Percentiles rank a stretch among this genome's conserved stretches.
Conservation (phyloP, 2,113 vertebrate species). For the Cavia porcellus region DNA sequence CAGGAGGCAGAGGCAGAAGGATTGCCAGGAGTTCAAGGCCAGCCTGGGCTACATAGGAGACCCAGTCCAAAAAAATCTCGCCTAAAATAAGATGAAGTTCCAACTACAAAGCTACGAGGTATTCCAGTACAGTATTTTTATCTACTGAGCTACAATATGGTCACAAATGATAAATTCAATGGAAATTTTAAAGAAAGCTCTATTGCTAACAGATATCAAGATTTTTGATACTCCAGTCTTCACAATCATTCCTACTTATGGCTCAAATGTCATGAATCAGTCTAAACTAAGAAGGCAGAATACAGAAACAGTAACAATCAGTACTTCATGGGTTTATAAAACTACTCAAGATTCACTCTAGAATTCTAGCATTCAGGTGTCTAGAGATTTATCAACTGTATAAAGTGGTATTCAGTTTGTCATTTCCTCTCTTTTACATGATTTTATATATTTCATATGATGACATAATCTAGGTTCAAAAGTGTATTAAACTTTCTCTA, state of each 20-base stretch:
- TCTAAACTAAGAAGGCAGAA: not conserved
- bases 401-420: not conserved
- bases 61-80: not conserved
- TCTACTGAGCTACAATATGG: not conserved
- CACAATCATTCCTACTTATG: not conserved
- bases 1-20: no score
- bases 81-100: conserved; percentile 1
- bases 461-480: conserved; percentile 1
- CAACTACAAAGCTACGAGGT: not conserved
- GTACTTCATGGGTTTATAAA: not conserved
- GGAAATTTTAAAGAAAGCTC: conserved; percentile 22
- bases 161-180: not conserved
- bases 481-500: not conserved
- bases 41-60: no score
- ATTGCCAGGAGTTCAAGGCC: no score
- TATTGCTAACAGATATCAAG: not conserved
- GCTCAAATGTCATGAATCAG: not conserved
- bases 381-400: conserved; percentile 22
- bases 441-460: conserved; percentile 20
- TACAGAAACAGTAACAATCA: not conserved
- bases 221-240: not conserved
- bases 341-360: conserved; percentile 17
- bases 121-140: not conserved
- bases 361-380: not conserved
- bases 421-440: not conserved